Conservation (phyloP, 2,888 invertebrate species). For the Athalia circularis region DNA sequence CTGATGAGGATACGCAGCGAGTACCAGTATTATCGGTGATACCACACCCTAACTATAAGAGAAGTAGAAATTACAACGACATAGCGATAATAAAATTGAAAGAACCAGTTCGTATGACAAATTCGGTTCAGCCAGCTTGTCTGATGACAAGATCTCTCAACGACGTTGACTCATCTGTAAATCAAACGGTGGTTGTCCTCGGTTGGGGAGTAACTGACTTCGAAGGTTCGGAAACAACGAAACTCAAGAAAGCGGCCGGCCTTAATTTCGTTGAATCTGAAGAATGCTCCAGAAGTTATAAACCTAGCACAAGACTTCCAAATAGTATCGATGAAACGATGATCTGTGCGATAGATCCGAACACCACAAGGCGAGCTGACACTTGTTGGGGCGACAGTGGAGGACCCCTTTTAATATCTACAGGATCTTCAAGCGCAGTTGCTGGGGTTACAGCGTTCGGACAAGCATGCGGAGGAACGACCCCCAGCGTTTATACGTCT, state of each 20-base stretch:
- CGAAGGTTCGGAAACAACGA: conserved; percentile 50
- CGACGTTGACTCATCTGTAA: conserved; percentile 43
- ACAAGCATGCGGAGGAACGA: conserved; percentile 60
- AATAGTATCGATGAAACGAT: conserved; percentile 62
- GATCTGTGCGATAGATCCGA: conserved; percentile 63
- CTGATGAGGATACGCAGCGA: conserved; percentile 52
- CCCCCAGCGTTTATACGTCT: conserved; percentile 66
- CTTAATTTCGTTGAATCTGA: conserved; percentile 57
- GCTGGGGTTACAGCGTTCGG: conserved; percentile 68
- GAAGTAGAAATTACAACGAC: conserved; percentile 62
- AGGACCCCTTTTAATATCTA: conserved; percentile 63
- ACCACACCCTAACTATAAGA: conserved; percentile 63
- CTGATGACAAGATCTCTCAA: conserved; percentile 61
- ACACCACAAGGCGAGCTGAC: conserved; percentile 58
- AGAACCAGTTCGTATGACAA: conserved; percentile 54
- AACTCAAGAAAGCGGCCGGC: conserved; percentile 62
- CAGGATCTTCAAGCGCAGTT: conserved; percentile 54
- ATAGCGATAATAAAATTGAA: conserved; percentile 63
- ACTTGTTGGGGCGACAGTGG: conserved; percentile 69
- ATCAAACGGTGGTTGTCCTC: conserved; percentile 59
- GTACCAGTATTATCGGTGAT: conserved; percentile 58
- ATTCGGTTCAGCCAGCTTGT: conserved; percentile 63
- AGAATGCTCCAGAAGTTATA: conserved; percentile 57
- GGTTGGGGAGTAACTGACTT: conserved; percentile 65
- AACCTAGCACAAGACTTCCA: conserved; percentile 54